Base-by-base conservation (phyloP, 2,888 invertebrate species). In the Drosophila algonquin region DNA sequence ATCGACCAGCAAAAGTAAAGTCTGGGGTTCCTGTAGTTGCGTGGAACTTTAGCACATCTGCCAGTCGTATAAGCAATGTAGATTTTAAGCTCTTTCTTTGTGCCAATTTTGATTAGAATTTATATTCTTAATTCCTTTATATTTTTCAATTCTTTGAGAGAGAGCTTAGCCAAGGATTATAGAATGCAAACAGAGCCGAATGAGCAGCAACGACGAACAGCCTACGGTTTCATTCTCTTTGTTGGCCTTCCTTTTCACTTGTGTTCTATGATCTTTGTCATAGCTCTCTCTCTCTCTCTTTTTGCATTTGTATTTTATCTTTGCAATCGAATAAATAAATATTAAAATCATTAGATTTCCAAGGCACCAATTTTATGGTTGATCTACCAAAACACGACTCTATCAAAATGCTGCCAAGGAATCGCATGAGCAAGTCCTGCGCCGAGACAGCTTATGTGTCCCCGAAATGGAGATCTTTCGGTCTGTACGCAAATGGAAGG, bases 391-490 rank as follows among this genome's bases (percentile, higher is more conserved):
- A 18, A 18, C 18, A 18, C 18, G 18, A 18, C 18, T 24, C 91
- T 95, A 74, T 99, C 91, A 93, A 96, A 32, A 95, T 95, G 87
- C 93, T 99, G 98, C 98, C 54, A 95, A 96, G 88, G 92, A 92
- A 76, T 92, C 98, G 0, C 92, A 99, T 61, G 95, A 96, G 88
- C 96, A 97, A 90, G 94, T 99, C 9, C 93, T 99, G 40, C 95
- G 95, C 58, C 94, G 99, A 56, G 97, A 99, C 92, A 98, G 98
- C 8, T 99, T 99, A 18, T 18, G 18, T 2, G 18, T 18, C 18
- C 18, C 18, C 18, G 18, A 99, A 93, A 97, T 97, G 46, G 96
- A 98, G 86, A 98, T 99, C 79, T 99, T 99, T 93, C 94, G 95
- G 84, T 97, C 98, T 0, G 97, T 99, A 0, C 94, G 95, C 91